Evolutionary conservation across 2,113 vertebrate species (phyloP).

Genomic region (Bos indicus): DNA sequence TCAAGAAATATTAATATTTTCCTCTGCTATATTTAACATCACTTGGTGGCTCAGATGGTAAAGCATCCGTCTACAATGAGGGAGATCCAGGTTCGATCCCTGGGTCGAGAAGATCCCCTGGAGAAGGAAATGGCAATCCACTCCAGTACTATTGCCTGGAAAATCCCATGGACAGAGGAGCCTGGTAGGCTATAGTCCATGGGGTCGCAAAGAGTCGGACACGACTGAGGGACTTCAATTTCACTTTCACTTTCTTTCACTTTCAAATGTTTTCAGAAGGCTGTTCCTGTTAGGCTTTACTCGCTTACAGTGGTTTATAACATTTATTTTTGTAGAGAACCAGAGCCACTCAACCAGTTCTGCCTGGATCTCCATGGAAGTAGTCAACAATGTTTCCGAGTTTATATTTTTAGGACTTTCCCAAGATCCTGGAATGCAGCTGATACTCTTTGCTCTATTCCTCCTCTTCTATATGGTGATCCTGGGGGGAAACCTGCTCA

Average conservation of each 20-base stretch:
- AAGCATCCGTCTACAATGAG: too few species aligned
- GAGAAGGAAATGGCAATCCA: too few species aligned
- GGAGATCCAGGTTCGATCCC: too few species aligned
- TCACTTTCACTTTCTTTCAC: too few species aligned
- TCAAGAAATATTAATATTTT: background rate
- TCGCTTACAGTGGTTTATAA: background rate
- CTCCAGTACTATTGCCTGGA: too few species aligned
- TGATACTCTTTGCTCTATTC: conserved; percentile 42
- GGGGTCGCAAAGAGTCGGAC: too few species aligned
- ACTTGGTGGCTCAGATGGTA: background rate
- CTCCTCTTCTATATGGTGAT: conserved; percentile 32
- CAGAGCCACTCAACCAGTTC: background rate
- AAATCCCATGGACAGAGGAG: too few species aligned
- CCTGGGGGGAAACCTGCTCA: conserved; percentile 43
- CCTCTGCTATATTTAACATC: background rate
- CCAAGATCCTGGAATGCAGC: conserved; percentile 28
- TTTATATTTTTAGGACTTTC: conserved; percentile 63
- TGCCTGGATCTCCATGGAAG: background rate
- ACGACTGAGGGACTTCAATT: too few species aligned
- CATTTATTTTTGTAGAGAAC: conserved; percentile 19
- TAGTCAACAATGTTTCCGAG: conserved; percentile 54
- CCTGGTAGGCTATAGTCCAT: too few species aligned
- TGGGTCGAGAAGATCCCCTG: too few species aligned
- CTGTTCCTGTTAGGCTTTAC: background rate
- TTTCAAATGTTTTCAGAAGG: background rate